phyloP scores from a whole-genome alignment of 1,140 invertebrate genomes.

The Saxidomus purpurata region DNA sequence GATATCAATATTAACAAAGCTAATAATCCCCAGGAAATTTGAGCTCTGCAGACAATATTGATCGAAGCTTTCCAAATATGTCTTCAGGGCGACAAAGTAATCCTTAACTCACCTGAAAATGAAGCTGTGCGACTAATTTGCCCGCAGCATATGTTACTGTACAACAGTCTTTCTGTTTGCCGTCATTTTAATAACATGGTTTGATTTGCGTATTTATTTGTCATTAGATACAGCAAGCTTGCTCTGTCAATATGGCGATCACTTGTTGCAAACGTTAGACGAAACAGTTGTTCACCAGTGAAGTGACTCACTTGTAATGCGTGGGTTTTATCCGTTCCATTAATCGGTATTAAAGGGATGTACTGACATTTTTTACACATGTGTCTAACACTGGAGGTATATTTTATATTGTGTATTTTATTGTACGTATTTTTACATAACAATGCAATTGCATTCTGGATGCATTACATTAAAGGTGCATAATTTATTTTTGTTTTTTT shows the following conservation, averaged over 20 bases:
- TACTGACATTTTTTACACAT: too few species aligned
- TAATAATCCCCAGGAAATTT: background rate
- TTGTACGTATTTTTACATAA: too few species aligned
- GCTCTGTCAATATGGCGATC: background rate
- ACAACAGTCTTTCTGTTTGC: background rate
- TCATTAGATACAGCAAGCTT: background rate
- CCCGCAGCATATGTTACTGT: slow-evolving; percentile 13
- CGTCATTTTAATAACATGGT: slow-evolving; percentile 7
- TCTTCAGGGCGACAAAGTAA: background rate
- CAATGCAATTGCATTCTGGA: too few species aligned
- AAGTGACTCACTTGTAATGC: too few species aligned
- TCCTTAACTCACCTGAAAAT: slow-evolving; percentile 15
- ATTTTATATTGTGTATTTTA: too few species aligned
- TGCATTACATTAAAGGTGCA: too few species aligned
- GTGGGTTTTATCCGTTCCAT: too few species aligned
- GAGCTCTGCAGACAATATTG: slow-evolving; percentile 11
- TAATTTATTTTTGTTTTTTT: too few species aligned
- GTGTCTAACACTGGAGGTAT: too few species aligned
- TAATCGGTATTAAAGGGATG: too few species aligned
- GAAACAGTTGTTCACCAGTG: too few species aligned
- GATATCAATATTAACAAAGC: slow-evolving; percentile 5
- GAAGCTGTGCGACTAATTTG: background rate
- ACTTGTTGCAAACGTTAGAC: too few species aligned
- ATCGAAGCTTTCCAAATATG: slow-evolving; percentile 7
- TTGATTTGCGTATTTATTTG: background rate